These are phyloP conservation scores for Epinephelus malabaricus DNA, from an alignment of 2,797 vertebrate species.

Conservation along the genomic window DNA sequence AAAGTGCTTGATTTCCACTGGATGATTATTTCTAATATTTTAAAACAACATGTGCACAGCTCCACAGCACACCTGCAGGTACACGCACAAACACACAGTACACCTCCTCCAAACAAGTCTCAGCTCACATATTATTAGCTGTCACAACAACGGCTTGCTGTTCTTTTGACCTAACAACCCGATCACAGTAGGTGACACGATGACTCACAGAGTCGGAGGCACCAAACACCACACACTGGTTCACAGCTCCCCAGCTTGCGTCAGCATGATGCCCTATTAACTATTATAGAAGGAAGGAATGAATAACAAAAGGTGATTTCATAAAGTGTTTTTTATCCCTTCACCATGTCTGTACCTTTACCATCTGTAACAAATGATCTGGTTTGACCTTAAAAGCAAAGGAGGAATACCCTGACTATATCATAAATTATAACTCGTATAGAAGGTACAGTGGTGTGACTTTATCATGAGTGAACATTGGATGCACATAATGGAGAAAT, in stretches of 20 bases:
- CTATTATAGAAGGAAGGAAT: slow-evolving; percentile 57
- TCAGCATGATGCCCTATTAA: slow-evolving; percentile 58
- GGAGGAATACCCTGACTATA: not conserved
- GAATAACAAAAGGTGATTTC: slow-evolving; percentile 48
- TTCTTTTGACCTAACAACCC: slow-evolving; percentile 75
- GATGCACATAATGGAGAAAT: not conserved
- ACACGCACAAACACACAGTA: slow-evolving; percentile 8
- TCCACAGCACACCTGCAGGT: slow-evolving; percentile 4
- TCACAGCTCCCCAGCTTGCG: slow-evolving; percentile 67
- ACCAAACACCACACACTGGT: slow-evolving; percentile 58
- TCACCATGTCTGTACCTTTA: slow-evolving; percentile 3
- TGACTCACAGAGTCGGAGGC: slow-evolving; percentile 74
- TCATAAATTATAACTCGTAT: not conserved
- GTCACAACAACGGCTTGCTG: slow-evolving; percentile 70
- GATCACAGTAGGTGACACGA: slow-evolving; percentile 63
- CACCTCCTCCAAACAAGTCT: slow-evolving; percentile 38
- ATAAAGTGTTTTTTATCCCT: slow-evolving; percentile 11
- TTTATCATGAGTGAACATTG: not conserved
- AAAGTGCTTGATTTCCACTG: slow-evolving; percentile 8
- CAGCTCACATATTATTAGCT: slow-evolving; percentile 58
- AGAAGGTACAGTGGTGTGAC: no score
- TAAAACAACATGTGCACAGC: slow-evolving; percentile 2
- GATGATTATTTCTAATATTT: slow-evolving; percentile 33
- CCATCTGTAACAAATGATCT: not conserved
- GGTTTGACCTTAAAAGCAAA: slow-evolving; percentile 4